Evolutionary conservation across 1,140 invertebrate species (phyloP), one percentile per base, ranked within the genome.

Genomic region (Eumaeus atala): DNA sequence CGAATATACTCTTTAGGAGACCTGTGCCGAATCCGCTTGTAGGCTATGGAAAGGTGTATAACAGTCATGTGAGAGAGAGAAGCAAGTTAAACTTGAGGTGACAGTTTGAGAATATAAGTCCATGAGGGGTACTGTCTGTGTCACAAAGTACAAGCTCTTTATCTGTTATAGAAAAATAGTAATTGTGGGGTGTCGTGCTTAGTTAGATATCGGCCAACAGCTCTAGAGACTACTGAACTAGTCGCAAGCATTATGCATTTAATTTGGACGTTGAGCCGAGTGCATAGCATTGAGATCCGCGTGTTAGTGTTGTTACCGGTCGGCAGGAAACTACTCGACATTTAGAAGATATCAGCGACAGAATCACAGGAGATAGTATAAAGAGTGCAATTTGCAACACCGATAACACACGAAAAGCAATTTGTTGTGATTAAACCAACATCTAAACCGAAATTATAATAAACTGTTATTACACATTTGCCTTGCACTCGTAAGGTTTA

Each of bases 1-100:
- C 87, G 87, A 88, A 88, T 85, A 88, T 88, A 86, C 87, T 88
- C 87, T 88, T 88, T 86, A 88, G 87, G 63, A 88, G 87, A 75
- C 87, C 87, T 83, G 87, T 88, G 84, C 87, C 87, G 79, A 88
- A 88, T 88, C 87, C 87, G 72, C 81, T 85, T 70, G 87, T 86
- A 62, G 80, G 84, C 87, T 88, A 87, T 68, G 84, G 77, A 87
- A 87, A 87, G 84, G 81, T 87, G 84, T 87, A 84, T 84, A 87
- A 84, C 66, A 87, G 77, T 87, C 79, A 84, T 83, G 84, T 84
- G 84, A 84, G 78, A 77, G 76, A 75, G 71, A 66, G 77, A 77
- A 74, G 79, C 74, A 62, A 83, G 72, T 78, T 74, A 76, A 57
- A 73, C 70, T 66, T 64, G 77, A 77, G 66, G 74, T 77, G 78